A percentile compares a stretch with the other conserved stretches of the same genome.
Evolutionary conservation across 2,113 vertebrate genomes (phyloP).

Genomic region (Pelecanoides urinatrix): DNA sequence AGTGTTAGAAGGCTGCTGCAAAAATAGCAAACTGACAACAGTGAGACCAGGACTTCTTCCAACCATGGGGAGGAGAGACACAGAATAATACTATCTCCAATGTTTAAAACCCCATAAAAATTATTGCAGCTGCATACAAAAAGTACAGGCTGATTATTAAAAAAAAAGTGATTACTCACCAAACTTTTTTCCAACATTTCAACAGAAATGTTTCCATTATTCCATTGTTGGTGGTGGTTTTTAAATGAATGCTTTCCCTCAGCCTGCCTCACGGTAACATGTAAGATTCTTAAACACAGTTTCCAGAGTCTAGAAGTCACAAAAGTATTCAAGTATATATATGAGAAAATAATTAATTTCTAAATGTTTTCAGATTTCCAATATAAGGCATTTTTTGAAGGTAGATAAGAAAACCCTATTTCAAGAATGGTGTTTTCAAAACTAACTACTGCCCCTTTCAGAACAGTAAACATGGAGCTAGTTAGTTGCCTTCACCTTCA

Average conservation of each 20-base stretch:
- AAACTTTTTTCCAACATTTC: neutral
- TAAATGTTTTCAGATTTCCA: neutral
- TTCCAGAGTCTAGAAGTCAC: neutral
- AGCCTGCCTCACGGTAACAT: neutral
- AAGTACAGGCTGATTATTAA: neutral
- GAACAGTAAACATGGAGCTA: neutral
- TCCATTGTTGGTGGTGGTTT: neutral
- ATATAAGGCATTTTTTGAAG: neutral
- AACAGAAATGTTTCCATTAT: neutral
- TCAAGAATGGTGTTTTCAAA: neutral
- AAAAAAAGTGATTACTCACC: neutral
- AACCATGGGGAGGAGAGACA: neutral
- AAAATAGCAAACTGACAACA: neutral
- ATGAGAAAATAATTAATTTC: neutral
- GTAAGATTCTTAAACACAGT: neutral
- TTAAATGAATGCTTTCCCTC: neutral
- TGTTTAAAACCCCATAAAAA: neutral
- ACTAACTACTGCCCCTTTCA: neutral
- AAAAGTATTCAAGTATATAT: neutral
- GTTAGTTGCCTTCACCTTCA: neutral
- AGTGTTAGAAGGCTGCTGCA: neutral
- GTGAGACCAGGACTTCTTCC: neutral
- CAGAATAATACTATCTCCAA: neutral
- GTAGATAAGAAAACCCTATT: neutral
- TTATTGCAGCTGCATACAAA: neutral